Conservation (phyloP, 1,140 invertebrate genomes). For the Pseudachorutes palmiensis region DNA sequence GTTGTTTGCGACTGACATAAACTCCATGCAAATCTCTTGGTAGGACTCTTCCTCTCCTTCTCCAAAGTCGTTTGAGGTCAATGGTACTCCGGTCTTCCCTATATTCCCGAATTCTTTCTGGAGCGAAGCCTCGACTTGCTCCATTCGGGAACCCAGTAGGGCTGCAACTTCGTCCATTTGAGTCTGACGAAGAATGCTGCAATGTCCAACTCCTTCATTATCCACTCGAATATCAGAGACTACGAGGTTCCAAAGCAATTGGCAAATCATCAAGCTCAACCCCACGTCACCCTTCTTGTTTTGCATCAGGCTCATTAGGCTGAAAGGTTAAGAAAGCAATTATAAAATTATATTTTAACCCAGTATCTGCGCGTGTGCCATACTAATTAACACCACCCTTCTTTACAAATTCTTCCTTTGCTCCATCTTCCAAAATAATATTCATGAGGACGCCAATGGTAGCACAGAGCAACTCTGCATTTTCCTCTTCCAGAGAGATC, state of each 20-base stretch:
- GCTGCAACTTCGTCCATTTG: not conserved
- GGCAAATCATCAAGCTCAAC: slow-evolving; percentile 57
- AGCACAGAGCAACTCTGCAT: slow-evolving; percentile 51
- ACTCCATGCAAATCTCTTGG: slow-evolving; percentile 1
- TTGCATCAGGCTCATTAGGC: slow-evolving; percentile 46
- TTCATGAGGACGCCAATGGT: slow-evolving; percentile 61
- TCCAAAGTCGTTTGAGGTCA: not conserved
- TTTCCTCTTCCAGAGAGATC: slow-evolving; percentile 48
- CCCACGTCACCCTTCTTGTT: slow-evolving; percentile 51
- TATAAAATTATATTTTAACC: not conserved
- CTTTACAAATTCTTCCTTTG: slow-evolving; percentile 47
- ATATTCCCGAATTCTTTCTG: not conserved
- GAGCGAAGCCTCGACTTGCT: not conserved
- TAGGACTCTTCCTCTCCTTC: slow-evolving; percentile 3
- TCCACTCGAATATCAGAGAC: slow-evolving; percentile 2
- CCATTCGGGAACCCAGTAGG: not conserved
- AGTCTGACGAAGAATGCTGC: not conserved
- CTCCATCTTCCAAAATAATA: slow-evolving; percentile 56
- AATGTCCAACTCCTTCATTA: not conserved
- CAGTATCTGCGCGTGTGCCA: slow-evolving; percentile 23
- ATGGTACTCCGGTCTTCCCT: no score
- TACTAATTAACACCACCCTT: slow-evolving; percentile 46
- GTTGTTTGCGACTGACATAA: not conserved
- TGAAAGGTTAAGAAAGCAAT: slow-evolving; percentile 1
- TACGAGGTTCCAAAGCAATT: slow-evolving; percentile 57